Evolutionary conservation across 2,888 invertebrate genomes (phyloP).

Genomic region (Tryphoninae sp.): DNA sequence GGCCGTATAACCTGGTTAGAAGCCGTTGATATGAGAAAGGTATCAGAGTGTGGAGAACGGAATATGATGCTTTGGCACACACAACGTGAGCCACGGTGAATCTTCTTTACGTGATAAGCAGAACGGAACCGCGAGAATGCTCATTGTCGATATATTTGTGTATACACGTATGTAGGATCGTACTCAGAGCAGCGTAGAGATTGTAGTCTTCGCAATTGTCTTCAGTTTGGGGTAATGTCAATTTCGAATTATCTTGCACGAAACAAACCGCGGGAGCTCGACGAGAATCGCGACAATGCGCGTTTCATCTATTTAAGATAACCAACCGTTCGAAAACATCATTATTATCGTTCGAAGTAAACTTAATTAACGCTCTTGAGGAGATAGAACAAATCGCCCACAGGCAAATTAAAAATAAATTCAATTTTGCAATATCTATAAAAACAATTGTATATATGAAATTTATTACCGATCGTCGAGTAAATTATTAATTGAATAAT

Average conservation of each 20-base stretch:
- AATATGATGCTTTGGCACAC: conserved; percentile 68
- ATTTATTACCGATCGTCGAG: not conserved
- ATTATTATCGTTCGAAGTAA: not conserved
- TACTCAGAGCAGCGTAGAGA: not conserved
- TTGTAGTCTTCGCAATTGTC: not conserved
- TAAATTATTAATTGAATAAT: not conserved
- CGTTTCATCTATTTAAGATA: not conserved
- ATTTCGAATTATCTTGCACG: not conserved
- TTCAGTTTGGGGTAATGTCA: conserved; percentile 6
- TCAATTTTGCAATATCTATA: too few relatives aligned
- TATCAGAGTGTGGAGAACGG: conserved; percentile 80
- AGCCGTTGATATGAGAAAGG: conserved; percentile 76
- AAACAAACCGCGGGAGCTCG: not conserved
- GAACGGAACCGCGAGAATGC: conserved; percentile 78
- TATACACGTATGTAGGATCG: conserved; percentile 2
- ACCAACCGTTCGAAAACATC: not conserved
- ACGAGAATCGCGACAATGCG: conserved; percentile 2
- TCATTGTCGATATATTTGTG: conserved; percentile 42
- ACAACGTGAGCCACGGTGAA: conserved; percentile 77
- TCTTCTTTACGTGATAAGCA: conserved; percentile 79
- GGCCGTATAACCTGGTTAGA: conserved; percentile 78
- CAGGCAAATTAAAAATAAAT: too few relatives aligned
- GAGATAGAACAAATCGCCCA: too few relatives aligned
- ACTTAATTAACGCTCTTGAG: too few relatives aligned
- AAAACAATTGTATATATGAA: too few relatives aligned